Base-by-base conservation (phyloP, 1,140 invertebrate species). In the Brachionus sp. region DNA sequence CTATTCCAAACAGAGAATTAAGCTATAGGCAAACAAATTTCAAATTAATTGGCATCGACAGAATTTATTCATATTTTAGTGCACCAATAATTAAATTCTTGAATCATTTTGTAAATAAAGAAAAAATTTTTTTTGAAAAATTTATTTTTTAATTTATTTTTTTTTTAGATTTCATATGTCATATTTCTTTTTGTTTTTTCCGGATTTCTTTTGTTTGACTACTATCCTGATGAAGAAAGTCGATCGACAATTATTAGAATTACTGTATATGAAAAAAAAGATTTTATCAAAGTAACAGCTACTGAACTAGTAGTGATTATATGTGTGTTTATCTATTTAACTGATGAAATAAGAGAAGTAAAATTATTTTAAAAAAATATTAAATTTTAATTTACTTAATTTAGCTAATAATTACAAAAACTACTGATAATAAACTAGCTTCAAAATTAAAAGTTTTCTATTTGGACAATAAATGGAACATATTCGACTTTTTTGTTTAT, bases 41-140 rank as follows among this genome's bases (percentile, higher is more conserved):
- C 13, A 80, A 66, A 64, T 23, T 80, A 62, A 62, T n/a, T 39
- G 77, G 77, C 3, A 19, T 80, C 7, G 16, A 66, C 33, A 12
- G 77, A 57, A 23, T 80, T 33, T 80, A 80, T 80, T 80, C 33
- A 7, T 80, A 80, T n/a, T 80, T 80, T 12, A 80, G 57, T 53
- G 77, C 77, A 25, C 77, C 77, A n/a, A 80, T 80, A 12, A 42
- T 80, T 12, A 80, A 80, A 66, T 80, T 80, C 42, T 39, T 80
- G 9, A 80, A 80, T 37, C 77, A 80, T 80, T 62, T 80, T 13
- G 77, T 80, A 80, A 80, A 16, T 25, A 6, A 16, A 4, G 6
- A 16, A 57, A 57, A 57, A 16, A 57, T 16, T 46, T 46, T 2
- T 29, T 29, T 29, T 29, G 3, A 29, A 29, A 29, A 29, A n/a